Evolutionary conservation across 2,797 vertebrate species (phyloP).

Genomic region (Scolopax rusticola): DNA sequence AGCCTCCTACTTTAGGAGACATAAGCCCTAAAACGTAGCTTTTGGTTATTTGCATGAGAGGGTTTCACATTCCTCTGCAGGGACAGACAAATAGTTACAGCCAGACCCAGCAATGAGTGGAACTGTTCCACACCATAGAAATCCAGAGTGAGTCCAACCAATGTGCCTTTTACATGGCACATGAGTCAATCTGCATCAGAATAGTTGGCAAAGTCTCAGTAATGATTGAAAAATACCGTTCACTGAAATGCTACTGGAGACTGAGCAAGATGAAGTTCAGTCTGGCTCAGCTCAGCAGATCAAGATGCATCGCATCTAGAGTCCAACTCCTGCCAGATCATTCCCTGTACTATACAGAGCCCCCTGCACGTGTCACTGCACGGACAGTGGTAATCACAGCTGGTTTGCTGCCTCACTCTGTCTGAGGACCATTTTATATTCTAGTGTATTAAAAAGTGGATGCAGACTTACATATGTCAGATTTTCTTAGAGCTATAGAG

Average conservation of each 20-base stretch:
- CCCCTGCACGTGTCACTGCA: background rate
- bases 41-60: background rate
- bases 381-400: background rate
- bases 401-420: background rate
- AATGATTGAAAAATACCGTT: constrained; percentile 7
- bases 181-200: constrained; percentile 27
- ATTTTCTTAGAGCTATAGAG: background rate
- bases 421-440: background rate
- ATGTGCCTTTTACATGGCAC: background rate
- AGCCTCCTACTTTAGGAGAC: background rate
- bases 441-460: background rate
- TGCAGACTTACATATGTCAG: background rate
- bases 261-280: background rate
- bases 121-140: constrained; percentile 3
- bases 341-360: background rate
- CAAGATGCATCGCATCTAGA: constrained; percentile 9
- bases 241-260: constrained; percentile 29
- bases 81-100: background rate
- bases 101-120: background rate
- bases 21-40: background rate
- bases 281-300: background rate
- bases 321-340: constrained; percentile 25
- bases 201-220: constrained; percentile 2
- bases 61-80: constrained; percentile 28
- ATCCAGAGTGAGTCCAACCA: constrained; percentile 4